Evolutionary conservation across 2,888 invertebrate genomes (phyloP).

Genomic region (Drosophila yooni): DNA sequence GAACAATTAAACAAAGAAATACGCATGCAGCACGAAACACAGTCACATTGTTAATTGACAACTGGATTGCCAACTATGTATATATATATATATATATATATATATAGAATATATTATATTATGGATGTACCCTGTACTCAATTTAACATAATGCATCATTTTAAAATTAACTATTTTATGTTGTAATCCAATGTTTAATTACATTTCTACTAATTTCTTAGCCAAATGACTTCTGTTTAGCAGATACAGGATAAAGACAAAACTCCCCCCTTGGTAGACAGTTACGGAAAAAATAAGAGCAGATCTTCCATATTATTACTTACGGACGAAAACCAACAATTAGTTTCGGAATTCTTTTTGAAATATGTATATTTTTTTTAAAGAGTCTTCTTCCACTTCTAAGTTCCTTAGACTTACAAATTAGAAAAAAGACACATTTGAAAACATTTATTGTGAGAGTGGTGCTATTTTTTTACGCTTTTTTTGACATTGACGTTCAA

Average conservation of each 20-base stretch:
- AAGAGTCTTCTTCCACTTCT: too few species aligned
- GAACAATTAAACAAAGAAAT: conserved; percentile 41
- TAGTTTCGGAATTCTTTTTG: background rate
- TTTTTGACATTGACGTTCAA: too few species aligned
- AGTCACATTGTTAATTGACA: conserved; percentile 14
- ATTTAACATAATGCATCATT: background rate
- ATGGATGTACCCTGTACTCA: background rate
- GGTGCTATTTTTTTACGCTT: too few species aligned
- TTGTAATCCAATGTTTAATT: background rate
- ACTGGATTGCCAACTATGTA: background rate
- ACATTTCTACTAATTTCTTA: background rate
- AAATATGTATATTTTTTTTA: background rate
- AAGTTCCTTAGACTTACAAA: background rate
- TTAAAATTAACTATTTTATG: background rate
- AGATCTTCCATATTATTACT: background rate
- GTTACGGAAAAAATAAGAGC: background rate
- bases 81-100: background rate
- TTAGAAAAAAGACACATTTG: too few species aligned
- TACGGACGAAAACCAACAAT: too few species aligned
- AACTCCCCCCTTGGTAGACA: background rate
- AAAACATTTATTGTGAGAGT: too few species aligned
- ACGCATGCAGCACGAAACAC: conserved; percentile 49
- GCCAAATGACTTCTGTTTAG: background rate
- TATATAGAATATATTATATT: background rate
- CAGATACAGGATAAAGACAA: background rate